Conservation (phyloP, 2,797 vertebrate genomes). For the Helicolenus hilgendorfi region DNA sequence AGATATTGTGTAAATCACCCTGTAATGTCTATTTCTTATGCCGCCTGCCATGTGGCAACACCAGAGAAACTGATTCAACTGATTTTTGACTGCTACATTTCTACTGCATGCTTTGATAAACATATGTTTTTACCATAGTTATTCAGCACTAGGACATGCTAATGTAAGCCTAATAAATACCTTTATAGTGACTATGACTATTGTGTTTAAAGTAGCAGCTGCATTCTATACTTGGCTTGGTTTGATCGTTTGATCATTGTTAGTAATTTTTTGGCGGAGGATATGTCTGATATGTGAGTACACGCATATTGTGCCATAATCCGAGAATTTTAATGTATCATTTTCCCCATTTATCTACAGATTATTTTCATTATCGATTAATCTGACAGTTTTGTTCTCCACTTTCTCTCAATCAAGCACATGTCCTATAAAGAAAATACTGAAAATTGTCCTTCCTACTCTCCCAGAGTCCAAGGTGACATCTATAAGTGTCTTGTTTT, state of each 20-base stretch:
- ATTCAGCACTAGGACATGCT: not conserved
- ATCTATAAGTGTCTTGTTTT: not conserved
- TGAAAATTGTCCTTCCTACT: too few species aligned
- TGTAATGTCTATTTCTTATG: not conserved
- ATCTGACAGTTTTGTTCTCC: not conserved
- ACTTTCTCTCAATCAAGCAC: not conserved
- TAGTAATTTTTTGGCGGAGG: not conserved
- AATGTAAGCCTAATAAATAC: not conserved
- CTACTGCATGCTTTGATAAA: constrained; percentile 3
- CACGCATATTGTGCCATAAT: constrained; percentile 10
- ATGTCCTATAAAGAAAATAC: not conserved
- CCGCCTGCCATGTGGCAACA: not conserved
- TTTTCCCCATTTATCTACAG: not conserved
- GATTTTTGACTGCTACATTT: not conserved
- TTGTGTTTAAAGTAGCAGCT: not conserved
- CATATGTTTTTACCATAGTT: not conserved
- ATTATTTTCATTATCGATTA: not conserved
- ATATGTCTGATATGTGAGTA: not conserved
- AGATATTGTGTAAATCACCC: not conserved
- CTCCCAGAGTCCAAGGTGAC: too few species aligned
- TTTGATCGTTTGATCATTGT: not conserved
- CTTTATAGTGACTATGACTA: not conserved
- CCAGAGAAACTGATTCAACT: not conserved
- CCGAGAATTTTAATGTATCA: not conserved
- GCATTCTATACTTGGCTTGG: constrained; percentile 1